Evolutionary conservation across 2,888 invertebrate genomes (phyloP).

Genomic region (Stenotaenia linearis): DNA sequence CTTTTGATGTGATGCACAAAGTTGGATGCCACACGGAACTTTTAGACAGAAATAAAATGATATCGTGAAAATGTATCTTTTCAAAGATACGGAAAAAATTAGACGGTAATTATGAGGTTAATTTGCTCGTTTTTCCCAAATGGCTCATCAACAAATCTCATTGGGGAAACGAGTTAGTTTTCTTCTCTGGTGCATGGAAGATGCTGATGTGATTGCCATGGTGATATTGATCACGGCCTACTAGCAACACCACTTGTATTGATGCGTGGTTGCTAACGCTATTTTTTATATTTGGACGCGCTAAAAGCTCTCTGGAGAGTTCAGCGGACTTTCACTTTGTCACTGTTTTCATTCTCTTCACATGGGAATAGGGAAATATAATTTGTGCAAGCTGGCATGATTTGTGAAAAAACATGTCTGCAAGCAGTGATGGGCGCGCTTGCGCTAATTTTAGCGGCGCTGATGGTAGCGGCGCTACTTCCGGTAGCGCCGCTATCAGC

Average conservation of each 20-base stretch:
- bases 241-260: constrained; percentile 4
- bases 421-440: neutral
- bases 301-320: constrained; percentile 8
- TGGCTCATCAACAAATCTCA: neutral
- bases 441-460: too few species aligned
- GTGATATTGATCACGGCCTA: neutral
- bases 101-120: constrained; percentile 11
- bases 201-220: constrained; percentile 26
- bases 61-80: neutral
- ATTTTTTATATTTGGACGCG: neutral
- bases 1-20: neutral
- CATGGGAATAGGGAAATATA: neutral
- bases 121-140: constrained; percentile 22
- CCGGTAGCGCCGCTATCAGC: too few species aligned
- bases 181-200: constrained; percentile 4
- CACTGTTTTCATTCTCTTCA: neutral
- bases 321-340: constrained; percentile 4
- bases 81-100: neutral
- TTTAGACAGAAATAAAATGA: neutral
- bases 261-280: neutral
- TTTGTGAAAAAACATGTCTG: neutral
- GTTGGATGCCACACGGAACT: neutral
- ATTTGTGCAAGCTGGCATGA: constrained; percentile 19
- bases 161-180: neutral
- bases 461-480: too few species aligned